Evolutionary conservation across 2,888 invertebrate species (phyloP).

Genomic region (Andrena chrysosceles): DNA sequence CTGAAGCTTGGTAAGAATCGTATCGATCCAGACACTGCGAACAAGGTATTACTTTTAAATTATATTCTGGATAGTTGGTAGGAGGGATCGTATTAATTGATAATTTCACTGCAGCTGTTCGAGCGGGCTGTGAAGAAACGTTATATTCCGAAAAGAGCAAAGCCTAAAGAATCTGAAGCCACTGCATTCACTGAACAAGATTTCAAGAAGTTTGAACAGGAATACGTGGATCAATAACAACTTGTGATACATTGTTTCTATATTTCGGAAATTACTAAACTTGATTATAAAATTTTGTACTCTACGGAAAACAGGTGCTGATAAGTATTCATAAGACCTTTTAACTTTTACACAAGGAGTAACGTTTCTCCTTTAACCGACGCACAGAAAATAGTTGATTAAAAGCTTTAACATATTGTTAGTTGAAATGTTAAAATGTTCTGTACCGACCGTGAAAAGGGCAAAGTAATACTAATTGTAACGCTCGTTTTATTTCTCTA

Average conservation of each 20-base stretch:
- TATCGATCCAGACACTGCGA: constrained; percentile 82
- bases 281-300: constrained; percentile 2
- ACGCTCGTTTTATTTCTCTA: constrained; percentile 86
- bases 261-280: neutral
- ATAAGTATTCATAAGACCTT: constrained; percentile 2
- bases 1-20: constrained; percentile 85
- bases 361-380: neutral
- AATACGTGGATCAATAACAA: constrained; percentile 83
- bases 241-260: neutral
- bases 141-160: constrained; percentile 85
- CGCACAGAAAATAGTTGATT: neutral
- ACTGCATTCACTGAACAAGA: constrained; percentile 91
- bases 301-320: neutral
- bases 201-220: constrained; percentile 89
- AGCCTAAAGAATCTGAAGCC: constrained; percentile 85
- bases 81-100: constrained; percentile 1
- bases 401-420: neutral
- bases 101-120: constrained; percentile 85
- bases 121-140: constrained; percentile 86
- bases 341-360: neutral
- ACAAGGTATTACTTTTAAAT: constrained; percentile 84
- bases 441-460: constrained; percentile 86
- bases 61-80: neutral
- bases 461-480: constrained; percentile 87
- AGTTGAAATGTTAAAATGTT: constrained; percentile 74